Base-by-base conservation (phyloP, 2,113 vertebrate species). In the Oryzias woworae region DNA sequence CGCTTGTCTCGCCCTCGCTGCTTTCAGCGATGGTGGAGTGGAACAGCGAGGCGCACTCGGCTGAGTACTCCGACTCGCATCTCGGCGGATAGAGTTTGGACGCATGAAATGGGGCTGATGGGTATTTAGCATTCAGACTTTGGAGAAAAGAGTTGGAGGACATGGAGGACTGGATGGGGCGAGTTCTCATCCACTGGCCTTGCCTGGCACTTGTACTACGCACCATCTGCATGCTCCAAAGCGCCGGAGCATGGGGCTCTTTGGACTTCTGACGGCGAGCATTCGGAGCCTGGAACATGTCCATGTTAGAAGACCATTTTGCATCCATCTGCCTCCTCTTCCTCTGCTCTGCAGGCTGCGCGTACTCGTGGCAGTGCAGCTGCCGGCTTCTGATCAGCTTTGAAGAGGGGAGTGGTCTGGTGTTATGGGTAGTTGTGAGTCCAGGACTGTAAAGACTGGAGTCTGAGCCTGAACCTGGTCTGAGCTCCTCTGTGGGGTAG, bases 1-100 rank as follows among this genome's bases (percentile, higher is more conserved):
- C 95, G 0, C 95, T 96, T 71, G 91, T 84, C 80, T 94, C 94
- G 0, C 94, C 95, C 66, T 93, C 95, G 0, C 96, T 97, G 81
- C 92, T 96, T 71, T 94, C 94, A 0, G 92, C 91, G 0, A 95
- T 90, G 68, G 95, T 94, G 66, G 95, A 96, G 73, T 92, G 95
- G 28, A 93, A 92, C 14, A 94, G 90, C 0, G 95, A 94, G 0
- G 92, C 26, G 0, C 94, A 92, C 24, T 95, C 94, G 0, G 94
- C 94, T 0, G 94, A 95, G 69, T 88, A 94, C 80, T 97, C 93
- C 0, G 95, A 95, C 66, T 94, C 93, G 0, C 95, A 96, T 48
- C 69, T 75, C 47, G 91, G 68, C 1, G 82, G 84, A 71, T 81
- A 85, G 16, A 46, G 78, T 52, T 66, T 54, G 0, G 61, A 74